Percentiles rank a stretch among this genome's conserved stretches.
These are phyloP conservation scores for Apodemus speciosus DNA, from an alignment of 2,113 vertebrate genomes.

Conservation along the genomic window DNA sequence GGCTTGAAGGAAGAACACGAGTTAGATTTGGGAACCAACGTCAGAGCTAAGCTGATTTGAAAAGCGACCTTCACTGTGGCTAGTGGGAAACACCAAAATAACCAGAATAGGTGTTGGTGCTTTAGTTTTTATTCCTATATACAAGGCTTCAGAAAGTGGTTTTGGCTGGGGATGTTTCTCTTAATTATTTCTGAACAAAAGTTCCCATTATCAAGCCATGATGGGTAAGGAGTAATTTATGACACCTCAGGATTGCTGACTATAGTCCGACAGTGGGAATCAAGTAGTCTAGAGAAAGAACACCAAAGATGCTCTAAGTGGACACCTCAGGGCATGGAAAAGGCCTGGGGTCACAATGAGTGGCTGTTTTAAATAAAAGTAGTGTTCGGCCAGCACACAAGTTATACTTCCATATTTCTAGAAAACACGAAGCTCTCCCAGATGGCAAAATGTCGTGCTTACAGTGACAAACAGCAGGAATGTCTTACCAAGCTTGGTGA, in stretches of 20 bases:
- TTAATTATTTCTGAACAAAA: background rate
- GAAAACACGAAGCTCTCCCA: constrained; percentile 46
- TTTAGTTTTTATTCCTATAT: background rate
- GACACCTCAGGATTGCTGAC: background rate
- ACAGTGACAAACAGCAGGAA: constrained; percentile 52
- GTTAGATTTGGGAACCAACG: background rate
- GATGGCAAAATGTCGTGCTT: constrained; percentile 57
- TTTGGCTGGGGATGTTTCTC: background rate
- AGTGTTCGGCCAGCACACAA: background rate
- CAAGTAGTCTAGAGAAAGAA: background rate
- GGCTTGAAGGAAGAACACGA: background rate
- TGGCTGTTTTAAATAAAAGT: constrained; percentile 40
- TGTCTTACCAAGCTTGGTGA: constrained; percentile 17
- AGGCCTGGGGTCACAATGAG: background rate
- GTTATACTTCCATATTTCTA: constrained; percentile 36
- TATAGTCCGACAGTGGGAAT: background rate
- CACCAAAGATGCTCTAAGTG: background rate
- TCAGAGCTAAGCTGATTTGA: background rate
- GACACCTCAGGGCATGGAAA: background rate
- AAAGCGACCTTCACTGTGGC: background rate
- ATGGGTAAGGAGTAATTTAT: background rate
- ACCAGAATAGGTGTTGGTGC: background rate
- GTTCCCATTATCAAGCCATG: background rate
- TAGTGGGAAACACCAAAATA: background rate
- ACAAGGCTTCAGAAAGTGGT: constrained; percentile 19